Conservation (phyloP, 1,140 invertebrate species). For the Amyelois transitella region DNA sequence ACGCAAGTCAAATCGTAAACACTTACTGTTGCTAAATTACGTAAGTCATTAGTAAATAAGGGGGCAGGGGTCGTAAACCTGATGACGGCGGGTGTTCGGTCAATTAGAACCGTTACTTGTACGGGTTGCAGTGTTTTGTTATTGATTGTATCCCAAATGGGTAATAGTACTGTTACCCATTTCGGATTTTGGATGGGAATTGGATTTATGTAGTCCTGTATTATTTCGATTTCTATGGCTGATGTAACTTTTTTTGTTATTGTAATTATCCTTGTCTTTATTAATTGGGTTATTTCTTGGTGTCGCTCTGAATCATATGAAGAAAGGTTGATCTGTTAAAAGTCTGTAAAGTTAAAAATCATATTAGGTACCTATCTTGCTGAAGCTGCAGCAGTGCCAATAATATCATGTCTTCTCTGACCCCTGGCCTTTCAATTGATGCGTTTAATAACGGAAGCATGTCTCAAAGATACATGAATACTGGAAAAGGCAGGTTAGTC, state of each 20-base stretch:
- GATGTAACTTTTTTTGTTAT: no score
- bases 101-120: background rate
- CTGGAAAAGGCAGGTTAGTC: constrained; percentile 11
- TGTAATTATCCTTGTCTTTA: no score
- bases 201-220: no score
- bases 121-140: background rate
- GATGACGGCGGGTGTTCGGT: constrained; percentile 10
- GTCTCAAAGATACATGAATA: constrained; percentile 12
- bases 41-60: constrained; percentile 16
- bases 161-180: no score
- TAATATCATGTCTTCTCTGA: constrained; percentile 29
- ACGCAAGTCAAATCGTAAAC: constrained; percentile 22
- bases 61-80: constrained; percentile 12
- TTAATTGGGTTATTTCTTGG: no score
- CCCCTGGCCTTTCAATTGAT: constrained; percentile 36
- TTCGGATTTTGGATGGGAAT: no score
- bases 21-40: constrained; percentile 12
- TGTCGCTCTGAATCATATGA: no score
- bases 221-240: no score
- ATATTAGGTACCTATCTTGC: no score
- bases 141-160: background rate
- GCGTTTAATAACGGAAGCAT: constrained; percentile 46
- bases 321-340: no score
- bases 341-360: no score
- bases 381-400: no score